A percentile compares a stretch with the other conserved stretches of the same genome.
Evolutionary conservation across 2,113 vertebrate species (phyloP).

Genomic region (Carettochelys insculpta): DNA sequence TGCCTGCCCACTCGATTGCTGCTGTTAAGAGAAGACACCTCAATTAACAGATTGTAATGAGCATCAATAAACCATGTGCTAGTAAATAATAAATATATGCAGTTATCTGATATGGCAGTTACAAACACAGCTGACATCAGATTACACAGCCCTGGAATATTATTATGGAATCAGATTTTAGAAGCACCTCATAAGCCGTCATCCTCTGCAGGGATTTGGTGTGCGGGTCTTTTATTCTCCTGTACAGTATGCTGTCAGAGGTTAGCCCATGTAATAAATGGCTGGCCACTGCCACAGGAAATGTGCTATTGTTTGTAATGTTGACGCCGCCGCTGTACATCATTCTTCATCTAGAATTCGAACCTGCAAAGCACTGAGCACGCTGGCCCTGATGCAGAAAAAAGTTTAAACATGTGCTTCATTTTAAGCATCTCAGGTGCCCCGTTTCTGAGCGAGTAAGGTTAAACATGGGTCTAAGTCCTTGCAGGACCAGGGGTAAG

Average conservation of each 20-base stretch:
- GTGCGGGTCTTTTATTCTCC: neutral
- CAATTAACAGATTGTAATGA: slow-evolving; percentile 67
- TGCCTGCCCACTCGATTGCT: neutral
- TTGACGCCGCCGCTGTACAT: fast-evolving
- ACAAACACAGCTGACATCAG: slow-evolving; percentile 21
- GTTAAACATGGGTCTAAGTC: fast-evolving
- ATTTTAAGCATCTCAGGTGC: neutral
- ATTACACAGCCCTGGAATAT: slow-evolving; percentile 38
- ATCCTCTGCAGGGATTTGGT: fast-evolving
- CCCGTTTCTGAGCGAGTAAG: fast-evolving
- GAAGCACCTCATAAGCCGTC: neutral
- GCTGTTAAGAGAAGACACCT: slow-evolving; percentile 43
- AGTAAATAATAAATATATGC: slow-evolving; percentile 67
- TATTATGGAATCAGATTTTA: neutral
- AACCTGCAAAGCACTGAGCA: neutral
- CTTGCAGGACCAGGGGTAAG: neutral
- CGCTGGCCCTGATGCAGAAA: neutral
- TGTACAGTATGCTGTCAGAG: neutral
- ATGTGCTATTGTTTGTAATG: neutral
- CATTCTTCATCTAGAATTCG: neutral
- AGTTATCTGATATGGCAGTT: slow-evolving; percentile 46
- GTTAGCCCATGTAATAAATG: neutral
- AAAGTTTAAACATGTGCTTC: neutral
- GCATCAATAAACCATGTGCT: slow-evolving; percentile 40
- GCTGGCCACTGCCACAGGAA: neutral